A percentile compares a stretch with the other conserved stretches of the same genome.
Evolutionary conservation across 2,888 invertebrate genomes (phyloP).

Genomic region (Ypsolopha sequella): DNA sequence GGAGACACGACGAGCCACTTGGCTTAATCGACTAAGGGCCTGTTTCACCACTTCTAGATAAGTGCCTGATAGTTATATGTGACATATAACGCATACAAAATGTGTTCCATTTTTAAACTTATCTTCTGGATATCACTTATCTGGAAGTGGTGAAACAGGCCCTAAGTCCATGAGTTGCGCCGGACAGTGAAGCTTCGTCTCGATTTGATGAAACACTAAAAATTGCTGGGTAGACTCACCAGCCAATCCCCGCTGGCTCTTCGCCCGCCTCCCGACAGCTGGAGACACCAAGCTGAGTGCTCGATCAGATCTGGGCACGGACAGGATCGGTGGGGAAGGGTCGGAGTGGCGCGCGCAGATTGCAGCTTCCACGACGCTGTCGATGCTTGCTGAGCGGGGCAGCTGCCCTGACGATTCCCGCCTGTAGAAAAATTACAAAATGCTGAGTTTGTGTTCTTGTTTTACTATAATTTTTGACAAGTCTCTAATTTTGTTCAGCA

Average conservation of each 20-base stretch:
- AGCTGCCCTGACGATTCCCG: slow-evolving; percentile 69
- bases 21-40: no score
- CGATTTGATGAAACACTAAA: not conserved
- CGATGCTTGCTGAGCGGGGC: slow-evolving; percentile 84
- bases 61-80: no score
- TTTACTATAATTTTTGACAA: no score
- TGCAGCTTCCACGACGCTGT: slow-evolving; percentile 81
- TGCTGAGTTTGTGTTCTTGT: no score
- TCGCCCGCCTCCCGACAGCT: slow-evolving; percentile 80
- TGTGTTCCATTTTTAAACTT: no score
- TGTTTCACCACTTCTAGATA: no score
- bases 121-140: no score
- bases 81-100: no score
- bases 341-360: slow-evolving; percentile 68
- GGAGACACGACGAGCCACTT: no score
- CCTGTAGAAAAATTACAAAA: slow-evolving; percentile 17
- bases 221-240: slow-evolving; percentile 54
- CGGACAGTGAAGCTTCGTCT: not conserved
- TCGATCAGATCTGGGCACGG: slow-evolving; percentile 53
- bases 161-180: not conserved
- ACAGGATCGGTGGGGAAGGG: slow-evolving; percentile 44
- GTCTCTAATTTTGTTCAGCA: no score
- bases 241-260: slow-evolving; percentile 79
- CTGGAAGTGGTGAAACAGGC: not conserved
- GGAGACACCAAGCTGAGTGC: slow-evolving; percentile 78